Evolutionary conservation across 2,113 vertebrate genomes (phyloP), one percentile per base, ranked within the genome.

Genomic region (Otolemur garnettii): DNA sequence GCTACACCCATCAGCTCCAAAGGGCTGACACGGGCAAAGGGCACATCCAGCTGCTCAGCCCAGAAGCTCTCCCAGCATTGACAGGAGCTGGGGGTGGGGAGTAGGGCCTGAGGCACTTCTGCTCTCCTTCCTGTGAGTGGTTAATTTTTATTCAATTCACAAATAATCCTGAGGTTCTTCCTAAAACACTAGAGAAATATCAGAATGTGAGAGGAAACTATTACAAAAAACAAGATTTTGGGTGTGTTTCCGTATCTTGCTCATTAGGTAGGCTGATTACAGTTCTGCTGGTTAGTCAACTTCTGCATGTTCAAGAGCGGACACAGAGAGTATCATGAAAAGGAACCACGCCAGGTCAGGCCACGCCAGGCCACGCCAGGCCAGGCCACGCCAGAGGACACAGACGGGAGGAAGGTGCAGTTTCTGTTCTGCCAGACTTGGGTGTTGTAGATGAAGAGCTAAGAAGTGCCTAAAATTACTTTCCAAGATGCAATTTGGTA

Each of bases 11-110:
- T 33, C 82, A 93, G 80, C 89, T 98, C 93, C 97, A 97, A 97
- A 98, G 96, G 91, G 94, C 77, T 45, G 57, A 87, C 72, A 35
- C 38, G 84, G 92, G 71, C 87, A 96, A 97, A 97, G 85, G 93
- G 87, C 92, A 45, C 10, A 38, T 50, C 87, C 79, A 79, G 81
- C 69, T 82, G 95, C 66, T 72, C 33, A 60, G 90, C 81, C 82
- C 3, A 1, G 21, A 62, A 95, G 69, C 62, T 91, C 79, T 55
- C 53, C 75, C 55, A 24, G 42, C 38, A 5, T 38, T 35, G 55
- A 57, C 74, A 75, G 55, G 57, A 57, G 74, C 13, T 38, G 38
- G 69, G n/a, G 57, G 82, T 35, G 53, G 22, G 19, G 45, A 28
- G 28, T 55, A 62, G 71, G 19, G 42, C 33, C 21, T 64, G 60